Base-by-base conservation (phyloP, 2,888 invertebrate species). In the Drepanosiphum platanoidis region DNA sequence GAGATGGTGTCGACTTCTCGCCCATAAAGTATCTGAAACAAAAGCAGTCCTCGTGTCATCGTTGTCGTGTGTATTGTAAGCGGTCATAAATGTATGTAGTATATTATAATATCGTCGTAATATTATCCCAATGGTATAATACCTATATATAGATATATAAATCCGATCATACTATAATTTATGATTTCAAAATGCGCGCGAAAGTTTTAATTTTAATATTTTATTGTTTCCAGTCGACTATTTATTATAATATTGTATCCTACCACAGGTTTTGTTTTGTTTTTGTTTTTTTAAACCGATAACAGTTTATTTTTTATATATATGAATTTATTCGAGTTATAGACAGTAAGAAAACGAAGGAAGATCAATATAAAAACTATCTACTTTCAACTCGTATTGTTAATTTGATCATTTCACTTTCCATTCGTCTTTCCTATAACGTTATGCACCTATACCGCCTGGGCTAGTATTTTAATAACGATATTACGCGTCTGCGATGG, bases 161-260 rank as follows among this genome's bases (percentile, higher is more conserved):
- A 39, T 39, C 9, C 4, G 4, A 39, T 39, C 39, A 39, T 52
- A n/a, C n/a, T n/a, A 22, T 52, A 52, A 18, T 39, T n/a, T n/a
- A 52, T 13, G 52, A 34, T 75, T 58, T n/a, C 34, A 61, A 77
- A 77, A 77, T 18, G n/a, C n/a, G 61, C 36, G 30, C 4, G 27
- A 39, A 64, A 13, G 64, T 64, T 64, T 4, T 64, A 11, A 64
- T 77, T 61, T 32, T 36, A 22, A 52, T 27, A 30, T 77, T 30
- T 36, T 30, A n/a, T 61, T 22, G 36, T 77, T 77, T 64, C 36
- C 77, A 64, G 22, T 4, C 77, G 61, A 27, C 27, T 18, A 58
- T 39, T 61, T 64, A 39, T 77, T 39, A 77, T 39, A 61, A 30
- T 11, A 64, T 64, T 64, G 30, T 27, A 75, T 58, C 58, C 27